Evolutionary conservation across 1,140 invertebrate species (phyloP), one percentile per base, ranked within the genome.

Genomic region (Glossosoma conforme): DNA sequence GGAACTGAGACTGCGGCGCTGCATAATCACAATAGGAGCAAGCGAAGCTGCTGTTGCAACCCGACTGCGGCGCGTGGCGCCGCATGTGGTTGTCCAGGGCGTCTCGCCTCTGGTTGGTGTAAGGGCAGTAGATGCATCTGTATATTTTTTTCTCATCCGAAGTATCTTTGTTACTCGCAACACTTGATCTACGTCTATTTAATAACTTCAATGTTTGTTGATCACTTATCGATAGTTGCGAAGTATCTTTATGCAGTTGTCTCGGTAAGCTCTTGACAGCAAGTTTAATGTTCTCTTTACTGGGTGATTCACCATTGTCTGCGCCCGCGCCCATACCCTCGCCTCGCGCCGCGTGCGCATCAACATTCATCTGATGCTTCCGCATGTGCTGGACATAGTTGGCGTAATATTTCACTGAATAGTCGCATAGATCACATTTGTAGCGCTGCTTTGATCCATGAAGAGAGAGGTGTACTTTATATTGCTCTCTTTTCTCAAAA

Each of bases 21-120:
- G 84, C 83, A 65, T 89, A 89, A 70, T 91, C 86, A 68, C 90
- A 93, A 63, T 87, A 84, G n/a, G 83, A 81, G 68, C 90, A 93
- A 58, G 80, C 71, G 62, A 86, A 77, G 65, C 73, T 68, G 45
- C 77, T 77, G 43, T 76, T 76, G 5, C 74, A 76, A 35, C 76
- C 76, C 17, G 75, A 77, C 9, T 68, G 70, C 63, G 60, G 69
- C 45, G 78, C 78, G 61, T 92, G 89, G 30, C 87, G 78, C 60
- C 81, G 82, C 37, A 84, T 80, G 60, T 93, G 90, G 59, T 82
- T 83, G 28, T 82, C 80, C 20, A 92, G 72, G 2, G 80, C 78
- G 46, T 91, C 88, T 60, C 83, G 79, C 5, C 87, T 75, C 10
- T 76, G 68, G 61, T 83, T 85, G 8, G 80, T 80, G 65, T 89